Conservation (phyloP, 2,888 invertebrate genomes). For the Pollenia griseotomentosa region DNA sequence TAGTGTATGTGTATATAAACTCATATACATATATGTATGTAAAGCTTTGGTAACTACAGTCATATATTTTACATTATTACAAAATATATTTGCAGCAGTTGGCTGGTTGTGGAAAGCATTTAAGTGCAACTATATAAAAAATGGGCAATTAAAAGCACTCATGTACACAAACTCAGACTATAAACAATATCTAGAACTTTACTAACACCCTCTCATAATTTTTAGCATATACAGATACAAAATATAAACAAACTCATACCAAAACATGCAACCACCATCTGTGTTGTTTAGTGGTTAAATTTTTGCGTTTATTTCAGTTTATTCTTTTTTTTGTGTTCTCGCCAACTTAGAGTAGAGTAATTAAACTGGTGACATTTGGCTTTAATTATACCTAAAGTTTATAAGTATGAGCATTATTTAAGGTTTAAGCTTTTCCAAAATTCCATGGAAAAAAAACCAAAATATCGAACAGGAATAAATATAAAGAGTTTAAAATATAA, state of each 20-base stretch:
- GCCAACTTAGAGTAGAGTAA: constrained; percentile 47
- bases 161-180: constrained; percentile 23
- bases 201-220: constrained; percentile 11
- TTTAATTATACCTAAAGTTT: constrained; percentile 56
- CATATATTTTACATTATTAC: constrained; percentile 31
- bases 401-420: background rate
- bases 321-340: background rate
- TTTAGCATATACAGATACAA: background rate
- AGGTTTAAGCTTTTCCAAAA: background rate
- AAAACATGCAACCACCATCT: constrained; percentile 33
- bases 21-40: background rate
- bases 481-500: constrained; percentile 22
- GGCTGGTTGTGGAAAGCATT: constrained; percentile 16
- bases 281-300: constrained; percentile 51
- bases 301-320: constrained; percentile 31
- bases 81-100: constrained; percentile 11
- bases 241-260: background rate
- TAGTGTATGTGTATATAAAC: no score
- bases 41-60: background rate
- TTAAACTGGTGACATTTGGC: constrained; percentile 69
- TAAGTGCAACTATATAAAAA: constrained; percentile 30
- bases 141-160: constrained; percentile 60
- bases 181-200: constrained; percentile 4
- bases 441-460: background rate
- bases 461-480: background rate